Evolutionary conservation across 1,140 invertebrate genomes (phyloP), one percentile per base, ranked within the genome.

Genomic region (Plutomurus gul): DNA sequence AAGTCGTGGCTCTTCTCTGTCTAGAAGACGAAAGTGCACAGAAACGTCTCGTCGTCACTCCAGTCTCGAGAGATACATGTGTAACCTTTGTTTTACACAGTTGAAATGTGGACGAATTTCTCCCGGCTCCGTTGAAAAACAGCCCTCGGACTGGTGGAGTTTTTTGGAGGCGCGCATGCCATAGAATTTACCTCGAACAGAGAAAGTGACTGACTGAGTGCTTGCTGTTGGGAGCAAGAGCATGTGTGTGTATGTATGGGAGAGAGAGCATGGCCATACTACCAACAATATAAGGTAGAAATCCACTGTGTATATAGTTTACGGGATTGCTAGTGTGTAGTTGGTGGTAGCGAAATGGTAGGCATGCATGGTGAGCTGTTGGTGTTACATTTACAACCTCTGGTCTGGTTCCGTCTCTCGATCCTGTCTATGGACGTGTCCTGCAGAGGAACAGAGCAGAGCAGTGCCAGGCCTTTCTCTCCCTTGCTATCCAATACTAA

Each of bases 61-160:
- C 40, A 47, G 60, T 77, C 39, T 72, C 37, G 30, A 11, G 51
- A 74, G 72, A 70, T 75, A 79, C 77, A 79, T 79, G 71, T 79
- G 77, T 75, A 79, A 75, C 77, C 77, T 79, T 79, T 79, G 77
- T 79, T 75, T 75, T 79, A 75, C 77, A 13, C 46, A 22, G 10
- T 30, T 10, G 49, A 79, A 79, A 75, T 79, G 77, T 79, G 77
- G 20, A 46, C 77, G 56, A 79, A 74, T 75, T 79, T 74, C 65
- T 72, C 70, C 77, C 70, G 77, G 70, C 70, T 77, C 36, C 36
- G 20, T 8, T 18, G 73, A 25, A 77, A 70, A 72, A 77, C 76
- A 77, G 76, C 49, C 39, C 65, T 77, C 60, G 56, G 56, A 65
- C 56, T 33, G 56, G 25, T 30, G 27, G 27, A 27, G 27, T 30